Conservation (phyloP, 2,888 invertebrate species). For the Neoitamus cyanurus region DNA sequence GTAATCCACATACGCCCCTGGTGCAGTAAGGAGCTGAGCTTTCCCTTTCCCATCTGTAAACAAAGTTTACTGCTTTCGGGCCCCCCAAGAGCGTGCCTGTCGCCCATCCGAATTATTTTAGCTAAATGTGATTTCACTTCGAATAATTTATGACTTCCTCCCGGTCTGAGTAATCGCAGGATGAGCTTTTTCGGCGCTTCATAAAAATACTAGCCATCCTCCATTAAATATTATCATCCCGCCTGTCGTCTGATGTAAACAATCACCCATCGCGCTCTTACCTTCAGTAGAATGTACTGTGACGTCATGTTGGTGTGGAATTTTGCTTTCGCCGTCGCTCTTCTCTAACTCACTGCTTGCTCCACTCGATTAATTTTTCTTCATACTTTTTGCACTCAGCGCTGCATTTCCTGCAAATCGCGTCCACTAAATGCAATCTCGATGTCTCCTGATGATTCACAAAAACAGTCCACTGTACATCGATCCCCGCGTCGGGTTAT, state of each 20-base stretch:
- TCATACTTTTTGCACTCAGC: neutral
- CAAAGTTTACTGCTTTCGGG: neutral
- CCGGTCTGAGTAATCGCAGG: neutral
- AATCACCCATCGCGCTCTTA: slow-evolving; percentile 48
- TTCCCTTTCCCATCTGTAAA: neutral
- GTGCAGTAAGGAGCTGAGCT: neutral
- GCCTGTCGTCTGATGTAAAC: slow-evolving; percentile 45
- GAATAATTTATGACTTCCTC: slow-evolving; percentile 24
- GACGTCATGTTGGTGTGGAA: slow-evolving; percentile 50
- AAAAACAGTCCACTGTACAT: neutral
- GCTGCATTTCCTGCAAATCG: neutral
- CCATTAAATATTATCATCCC: neutral
- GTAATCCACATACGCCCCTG: neutral
- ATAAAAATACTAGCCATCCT: slow-evolving; percentile 30
- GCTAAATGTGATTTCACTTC: slow-evolving; percentile 10
- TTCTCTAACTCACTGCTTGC: neutral
- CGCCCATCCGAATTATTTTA: neutral
- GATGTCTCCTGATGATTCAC: too few species aligned
- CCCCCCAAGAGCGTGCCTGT: neutral
- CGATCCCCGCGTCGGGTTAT: too few species aligned
- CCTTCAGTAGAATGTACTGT: slow-evolving; percentile 52
- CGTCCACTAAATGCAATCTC: neutral
- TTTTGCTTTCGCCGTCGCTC: slow-evolving; percentile 24
- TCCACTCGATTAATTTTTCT: neutral
- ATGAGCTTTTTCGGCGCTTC: neutral